A percentile compares a stretch with the other conserved stretches of the same genome.
Conservation (phyloP, 2,797 vertebrate species). For the Gastrophryne carolinensis region DNA sequence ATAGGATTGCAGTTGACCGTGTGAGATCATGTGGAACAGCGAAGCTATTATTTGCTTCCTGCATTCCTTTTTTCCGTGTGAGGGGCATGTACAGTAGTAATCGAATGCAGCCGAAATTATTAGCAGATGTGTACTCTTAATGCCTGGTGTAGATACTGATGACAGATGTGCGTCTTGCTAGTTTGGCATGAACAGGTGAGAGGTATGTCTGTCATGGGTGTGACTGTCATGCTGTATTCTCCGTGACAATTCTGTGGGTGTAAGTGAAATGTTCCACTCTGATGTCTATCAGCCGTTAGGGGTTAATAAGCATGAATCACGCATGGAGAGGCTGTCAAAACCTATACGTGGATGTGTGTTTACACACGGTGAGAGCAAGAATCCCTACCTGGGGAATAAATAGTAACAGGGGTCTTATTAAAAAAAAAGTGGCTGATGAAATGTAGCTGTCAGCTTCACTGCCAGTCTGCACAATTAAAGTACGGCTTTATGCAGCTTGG, state of each 20-base stretch:
- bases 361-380: background rate
- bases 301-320: slow-evolving; percentile 24
- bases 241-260: slow-evolving; percentile 12
- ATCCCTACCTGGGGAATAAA: background rate
- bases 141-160: background rate
- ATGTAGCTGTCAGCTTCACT: background rate
- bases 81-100: background rate
- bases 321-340: background rate
- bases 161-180: background rate
- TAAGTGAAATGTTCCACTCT: background rate
- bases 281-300: slow-evolving; percentile 24
- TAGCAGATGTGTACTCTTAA: background rate
- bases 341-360: slow-evolving; percentile 1
- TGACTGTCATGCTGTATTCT: background rate
- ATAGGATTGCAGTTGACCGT: no score
- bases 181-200: slow-evolving; percentile 7
- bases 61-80: background rate
- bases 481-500: no score
- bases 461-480: no score
- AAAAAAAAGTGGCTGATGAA: background rate
- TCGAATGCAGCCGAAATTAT: background rate
- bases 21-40: no score
- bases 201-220: slow-evolving; percentile 23
- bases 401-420: background rate
- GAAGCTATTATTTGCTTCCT: background rate